These are phyloP conservation scores for Germaria angustata DNA, from an alignment of 2,888 invertebrate genomes.

Conservation along the genomic window DNA sequence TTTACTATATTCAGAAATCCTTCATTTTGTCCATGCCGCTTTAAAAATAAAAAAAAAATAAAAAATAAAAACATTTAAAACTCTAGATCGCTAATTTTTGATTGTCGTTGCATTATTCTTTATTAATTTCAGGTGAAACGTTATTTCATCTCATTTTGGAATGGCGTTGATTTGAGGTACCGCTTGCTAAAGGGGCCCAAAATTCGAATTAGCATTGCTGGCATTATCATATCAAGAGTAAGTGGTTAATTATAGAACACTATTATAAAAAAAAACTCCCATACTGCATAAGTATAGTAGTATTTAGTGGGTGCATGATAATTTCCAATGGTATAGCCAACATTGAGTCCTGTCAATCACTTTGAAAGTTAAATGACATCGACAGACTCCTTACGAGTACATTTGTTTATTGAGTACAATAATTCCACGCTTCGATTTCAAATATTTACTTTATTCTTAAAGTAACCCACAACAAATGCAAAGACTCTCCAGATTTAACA, in stretches of 20 bases:
- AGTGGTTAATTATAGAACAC: constrained; percentile 78
- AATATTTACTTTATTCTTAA: too few relatives aligned
- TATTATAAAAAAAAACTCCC: background rate
- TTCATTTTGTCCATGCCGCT: constrained; percentile 15
- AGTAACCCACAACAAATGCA: too few relatives aligned
- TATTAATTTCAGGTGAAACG: constrained; percentile 88
- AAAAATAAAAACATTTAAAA: constrained; percentile 21
- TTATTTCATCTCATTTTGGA: constrained; percentile 97
- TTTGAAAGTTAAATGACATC: too few relatives aligned
- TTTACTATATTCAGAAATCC: constrained; percentile 10
- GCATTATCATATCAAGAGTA: constrained; percentile 96
- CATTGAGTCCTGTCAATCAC: too few relatives aligned
- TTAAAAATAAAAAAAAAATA: too few relatives aligned
- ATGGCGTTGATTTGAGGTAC: constrained; percentile 95
- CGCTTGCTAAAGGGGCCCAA: constrained; percentile 94
- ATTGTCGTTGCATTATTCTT: constrained; percentile 15
- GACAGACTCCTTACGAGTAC: too few relatives aligned
- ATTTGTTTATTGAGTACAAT: too few relatives aligned
- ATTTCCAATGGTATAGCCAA: too few relatives aligned
- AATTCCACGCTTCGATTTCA: too few relatives aligned
- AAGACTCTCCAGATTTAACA: too few relatives aligned
- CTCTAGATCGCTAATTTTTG: constrained; percentile 43
- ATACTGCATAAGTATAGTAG: too few relatives aligned
- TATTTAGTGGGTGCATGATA: too few relatives aligned
- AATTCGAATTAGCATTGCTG: constrained; percentile 95